Evolutionary conservation across 2,113 vertebrate species (phyloP).

Genomic region (Chelonoidis abingdonii): DNA sequence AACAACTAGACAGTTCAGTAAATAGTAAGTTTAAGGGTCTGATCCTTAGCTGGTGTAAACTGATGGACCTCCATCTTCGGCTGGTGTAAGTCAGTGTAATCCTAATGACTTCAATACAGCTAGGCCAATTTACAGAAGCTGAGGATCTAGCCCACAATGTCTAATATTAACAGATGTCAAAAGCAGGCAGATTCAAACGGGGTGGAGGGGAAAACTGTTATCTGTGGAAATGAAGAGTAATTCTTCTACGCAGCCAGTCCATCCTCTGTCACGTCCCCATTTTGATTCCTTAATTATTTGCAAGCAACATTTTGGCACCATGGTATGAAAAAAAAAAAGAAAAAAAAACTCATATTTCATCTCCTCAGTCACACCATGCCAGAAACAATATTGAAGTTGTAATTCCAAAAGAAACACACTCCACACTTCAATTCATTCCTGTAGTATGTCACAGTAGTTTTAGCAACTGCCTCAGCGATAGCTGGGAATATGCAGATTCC

Average conservation of each 20-base stretch:
- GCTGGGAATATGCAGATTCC: background rate
- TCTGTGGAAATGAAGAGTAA: background rate
- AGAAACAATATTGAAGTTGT: background rate
- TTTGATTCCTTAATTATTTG: background rate
- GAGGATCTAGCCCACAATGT: background rate
- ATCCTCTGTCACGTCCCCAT: background rate
- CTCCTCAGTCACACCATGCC: background rate
- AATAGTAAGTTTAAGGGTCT: background rate
- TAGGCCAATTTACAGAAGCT: too few relatives aligned
- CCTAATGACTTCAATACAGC: too few relatives aligned
- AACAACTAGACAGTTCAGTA: background rate
- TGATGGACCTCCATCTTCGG: too few relatives aligned
- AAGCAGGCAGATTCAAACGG: background rate
- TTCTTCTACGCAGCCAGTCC: background rate
- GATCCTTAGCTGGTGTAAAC: too few relatives aligned
- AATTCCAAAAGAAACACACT: background rate
- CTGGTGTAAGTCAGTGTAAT: too few relatives aligned
- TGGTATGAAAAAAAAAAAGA: background rate
- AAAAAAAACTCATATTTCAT: background rate
- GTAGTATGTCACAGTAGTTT: background rate
- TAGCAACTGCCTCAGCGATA: background rate
- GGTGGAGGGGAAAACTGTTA: background rate
- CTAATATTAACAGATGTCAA: background rate
- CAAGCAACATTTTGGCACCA: background rate
- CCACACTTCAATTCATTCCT: background rate